Percentiles rank a stretch among this genome's conserved stretches.
Conservation (phyloP, 1,140 invertebrate species). For the Choristoneura fumiferana region DNA sequence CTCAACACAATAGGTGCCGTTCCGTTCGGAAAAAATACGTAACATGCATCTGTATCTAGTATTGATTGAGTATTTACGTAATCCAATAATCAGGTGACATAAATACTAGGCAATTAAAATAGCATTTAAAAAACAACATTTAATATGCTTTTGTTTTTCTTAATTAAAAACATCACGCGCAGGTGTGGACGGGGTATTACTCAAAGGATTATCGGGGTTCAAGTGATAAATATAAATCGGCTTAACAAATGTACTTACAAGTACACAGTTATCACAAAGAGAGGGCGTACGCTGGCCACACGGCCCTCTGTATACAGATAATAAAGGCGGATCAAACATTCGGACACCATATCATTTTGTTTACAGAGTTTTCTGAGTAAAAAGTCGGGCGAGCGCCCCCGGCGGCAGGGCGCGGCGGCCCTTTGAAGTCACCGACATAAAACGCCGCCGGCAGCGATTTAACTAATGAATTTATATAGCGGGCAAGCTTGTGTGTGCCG, state of each 20-base stretch:
- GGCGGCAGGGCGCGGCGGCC: conserved; percentile 50
- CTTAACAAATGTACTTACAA: conserved; percentile 45
- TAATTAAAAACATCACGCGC: no score
- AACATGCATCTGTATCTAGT: no score
- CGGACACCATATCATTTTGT: conserved; percentile 75
- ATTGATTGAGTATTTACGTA: no score
- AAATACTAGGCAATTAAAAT: no score
- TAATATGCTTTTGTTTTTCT: no score
- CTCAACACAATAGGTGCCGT: no score
- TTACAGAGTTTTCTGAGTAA: conserved; percentile 77
- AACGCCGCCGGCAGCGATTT: conserved; percentile 78
- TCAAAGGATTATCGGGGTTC: no score
- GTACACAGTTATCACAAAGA: conserved; percentile 54
- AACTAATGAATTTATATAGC: conserved; percentile 80
- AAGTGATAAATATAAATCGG: not conserved
- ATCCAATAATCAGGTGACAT: no score
- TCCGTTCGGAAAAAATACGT: no score
- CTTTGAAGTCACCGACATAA: conserved; percentile 78
- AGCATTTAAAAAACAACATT: no score
- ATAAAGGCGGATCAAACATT: conserved; percentile 76
- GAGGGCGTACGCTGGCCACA: conserved; percentile 58
- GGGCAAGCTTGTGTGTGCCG: conserved; percentile 46
- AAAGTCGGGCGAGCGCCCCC: conserved; percentile 68
- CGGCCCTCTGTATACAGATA: conserved; percentile 67
- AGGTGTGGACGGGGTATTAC: no score